phyloP scores from a whole-genome alignment of 1,140 invertebrate species.

The Monomorium pharaonis region DNA sequence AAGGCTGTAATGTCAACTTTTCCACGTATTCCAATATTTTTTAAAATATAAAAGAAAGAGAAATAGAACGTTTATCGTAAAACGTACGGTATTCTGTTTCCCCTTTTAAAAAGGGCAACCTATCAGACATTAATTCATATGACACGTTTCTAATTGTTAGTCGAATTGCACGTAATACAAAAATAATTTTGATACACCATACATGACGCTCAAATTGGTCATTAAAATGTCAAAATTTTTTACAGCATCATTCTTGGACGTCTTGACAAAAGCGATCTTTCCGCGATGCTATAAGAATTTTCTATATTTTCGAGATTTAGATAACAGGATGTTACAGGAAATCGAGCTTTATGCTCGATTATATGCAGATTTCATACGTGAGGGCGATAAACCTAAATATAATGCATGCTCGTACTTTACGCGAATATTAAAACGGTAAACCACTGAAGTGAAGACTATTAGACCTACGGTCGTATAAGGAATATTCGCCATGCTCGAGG shows the following conservation, averaged over 20 bases:
- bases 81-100: background rate
- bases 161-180: background rate
- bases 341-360: background rate
- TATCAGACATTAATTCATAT: background rate
- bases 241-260: too few relatives aligned
- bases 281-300: background rate
- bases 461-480: conserved; percentile 33
- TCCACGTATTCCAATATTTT: background rate
- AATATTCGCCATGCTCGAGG: conserved; percentile 46
- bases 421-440: conserved; percentile 59
- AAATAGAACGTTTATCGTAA: background rate
- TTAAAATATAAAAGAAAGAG: background rate
- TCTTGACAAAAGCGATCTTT: too few relatives aligned
- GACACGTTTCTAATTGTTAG: background rate
- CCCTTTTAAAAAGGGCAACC: background rate
- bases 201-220: too few relatives aligned
- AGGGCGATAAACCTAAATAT: conserved; percentile 52
- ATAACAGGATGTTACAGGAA: background rate
- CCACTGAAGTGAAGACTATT: conserved; percentile 52
- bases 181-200: too few relatives aligned
- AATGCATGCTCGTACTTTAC: conserved; percentile 21
- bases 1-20: background rate
- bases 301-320: background rate
- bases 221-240: too few relatives aligned
- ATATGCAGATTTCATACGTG: background rate